phyloP scores from a whole-genome alignment of 2,113 vertebrate genomes.

The Oriolus oriolus region DNA sequence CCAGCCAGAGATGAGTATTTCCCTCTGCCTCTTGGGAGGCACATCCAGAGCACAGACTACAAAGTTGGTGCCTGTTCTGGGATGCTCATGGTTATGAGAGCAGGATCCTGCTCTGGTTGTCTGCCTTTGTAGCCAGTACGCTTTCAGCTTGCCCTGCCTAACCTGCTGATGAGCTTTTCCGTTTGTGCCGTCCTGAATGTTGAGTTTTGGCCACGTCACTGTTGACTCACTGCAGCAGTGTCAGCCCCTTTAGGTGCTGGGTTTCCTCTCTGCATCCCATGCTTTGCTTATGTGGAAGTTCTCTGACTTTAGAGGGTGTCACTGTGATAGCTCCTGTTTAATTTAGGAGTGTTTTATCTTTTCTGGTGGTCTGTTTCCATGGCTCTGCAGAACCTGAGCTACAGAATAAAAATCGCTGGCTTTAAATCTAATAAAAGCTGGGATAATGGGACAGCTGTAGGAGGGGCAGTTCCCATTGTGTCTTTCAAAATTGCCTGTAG shows the following conservation, averaged over 20 bases:
- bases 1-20: neutral
- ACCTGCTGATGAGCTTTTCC: neutral
- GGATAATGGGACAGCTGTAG: slow-evolving; percentile 64
- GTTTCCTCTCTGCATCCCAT: neutral
- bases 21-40: neutral
- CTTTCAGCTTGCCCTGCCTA: neutral
- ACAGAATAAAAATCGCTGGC: slow-evolving; percentile 36
- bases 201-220: rapidly evolving
- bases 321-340: neutral
- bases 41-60: neutral
- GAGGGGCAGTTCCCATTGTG: slow-evolving; percentile 63
- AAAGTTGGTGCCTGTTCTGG: neutral
- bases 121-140: rapidly evolving
- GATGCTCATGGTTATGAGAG: neutral
- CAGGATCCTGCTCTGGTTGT: neutral
- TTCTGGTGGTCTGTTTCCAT: slow-evolving; percentile 54
- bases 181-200: neutral
- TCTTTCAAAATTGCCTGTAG: slow-evolving; percentile 59
- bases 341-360: slow-evolving; percentile 50
- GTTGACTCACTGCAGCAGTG: rapidly evolving
- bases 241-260: neutral
- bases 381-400: slow-evolving; percentile 50
- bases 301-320: neutral
- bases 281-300: neutral
- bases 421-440: slow-evolving; percentile 67